These are phyloP conservation scores for Lethrus apterus DNA, from an alignment of 1,140 invertebrate genomes.

Conservation along the genomic window DNA sequence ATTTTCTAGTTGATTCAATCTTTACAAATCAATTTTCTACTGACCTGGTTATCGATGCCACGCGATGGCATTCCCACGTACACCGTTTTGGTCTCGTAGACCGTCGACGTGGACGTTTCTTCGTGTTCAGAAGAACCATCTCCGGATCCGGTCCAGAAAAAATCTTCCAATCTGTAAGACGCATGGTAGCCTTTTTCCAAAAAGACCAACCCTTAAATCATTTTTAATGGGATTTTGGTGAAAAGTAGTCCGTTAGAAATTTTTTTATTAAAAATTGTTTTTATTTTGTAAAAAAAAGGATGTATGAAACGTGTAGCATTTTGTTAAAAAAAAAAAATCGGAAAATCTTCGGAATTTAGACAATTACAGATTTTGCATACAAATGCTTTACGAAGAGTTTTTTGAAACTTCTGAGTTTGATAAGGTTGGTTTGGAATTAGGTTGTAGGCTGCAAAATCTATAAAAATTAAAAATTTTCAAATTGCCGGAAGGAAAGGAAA, in stretches of 20 bases:
- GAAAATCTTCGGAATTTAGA: too few species aligned
- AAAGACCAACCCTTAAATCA: conserved; percentile 30
- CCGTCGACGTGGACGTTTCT: conserved; percentile 33
- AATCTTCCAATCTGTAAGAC: conserved; percentile 65
- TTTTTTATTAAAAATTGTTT: too few species aligned
- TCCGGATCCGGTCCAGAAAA: conserved; percentile 78
- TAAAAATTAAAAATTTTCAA: too few species aligned
- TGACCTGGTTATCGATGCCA: conserved; percentile 23
- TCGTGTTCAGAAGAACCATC: conserved; percentile 47
- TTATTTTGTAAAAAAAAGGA: too few species aligned
- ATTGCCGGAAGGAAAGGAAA: too few species aligned
- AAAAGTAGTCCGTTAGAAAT: background rate
- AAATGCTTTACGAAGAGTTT: too few species aligned
- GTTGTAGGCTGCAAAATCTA: too few species aligned
- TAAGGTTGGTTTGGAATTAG: too few species aligned
- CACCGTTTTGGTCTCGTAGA: conserved; percentile 52
- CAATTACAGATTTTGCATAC: too few species aligned
- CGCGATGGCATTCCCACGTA: conserved; percentile 40
- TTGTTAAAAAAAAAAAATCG: too few species aligned
- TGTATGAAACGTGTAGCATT: too few species aligned
- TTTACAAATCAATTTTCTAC: background rate
- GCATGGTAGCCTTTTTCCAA: conserved; percentile 30
- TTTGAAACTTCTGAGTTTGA: too few species aligned
- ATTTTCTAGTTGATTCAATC: conserved; percentile 9
- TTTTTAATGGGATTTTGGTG: background rate